Percentiles rank a stretch among this genome's conserved stretches.
phyloP scores from a whole-genome alignment of 2,113 vertebrate species.

The Hemiscyllium ocellatum region DNA sequence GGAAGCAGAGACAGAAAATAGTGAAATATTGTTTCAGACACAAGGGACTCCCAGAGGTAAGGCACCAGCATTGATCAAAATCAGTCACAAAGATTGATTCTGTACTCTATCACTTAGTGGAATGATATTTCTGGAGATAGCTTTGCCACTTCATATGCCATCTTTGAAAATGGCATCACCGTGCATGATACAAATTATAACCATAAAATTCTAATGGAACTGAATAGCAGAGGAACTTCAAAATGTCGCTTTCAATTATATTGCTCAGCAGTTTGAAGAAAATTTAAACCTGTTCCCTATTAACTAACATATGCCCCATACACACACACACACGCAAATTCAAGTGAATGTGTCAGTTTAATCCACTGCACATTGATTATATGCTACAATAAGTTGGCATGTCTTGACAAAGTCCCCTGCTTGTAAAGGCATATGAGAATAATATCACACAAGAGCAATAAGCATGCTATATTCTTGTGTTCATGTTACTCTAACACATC shows the following conservation, averaged over 20 bases:
- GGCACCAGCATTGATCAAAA: background rate
- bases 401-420: background rate
- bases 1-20: background rate
- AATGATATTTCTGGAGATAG: background rate
- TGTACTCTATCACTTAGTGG: background rate
- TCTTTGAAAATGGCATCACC: background rate
- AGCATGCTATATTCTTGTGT: background rate
- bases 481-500: background rate
- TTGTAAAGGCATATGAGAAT: too few species aligned
- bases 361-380: background rate
- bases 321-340: too few species aligned
- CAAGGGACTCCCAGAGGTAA: background rate
- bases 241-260: too few species aligned
- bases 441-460: background rate
- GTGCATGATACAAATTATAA: background rate
- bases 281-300: background rate
- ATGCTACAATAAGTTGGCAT: background rate
- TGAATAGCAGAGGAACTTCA: background rate
- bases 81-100: background rate
- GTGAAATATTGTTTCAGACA: background rate
- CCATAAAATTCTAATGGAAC: too few species aligned
- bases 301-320: background rate
- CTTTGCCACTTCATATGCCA: background rate
- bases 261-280: background rate
- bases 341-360: background rate